These are phyloP conservation scores for Silvanus unidentatus DNA, from an alignment of 2,888 invertebrate genomes.

Conservation along the genomic window DNA sequence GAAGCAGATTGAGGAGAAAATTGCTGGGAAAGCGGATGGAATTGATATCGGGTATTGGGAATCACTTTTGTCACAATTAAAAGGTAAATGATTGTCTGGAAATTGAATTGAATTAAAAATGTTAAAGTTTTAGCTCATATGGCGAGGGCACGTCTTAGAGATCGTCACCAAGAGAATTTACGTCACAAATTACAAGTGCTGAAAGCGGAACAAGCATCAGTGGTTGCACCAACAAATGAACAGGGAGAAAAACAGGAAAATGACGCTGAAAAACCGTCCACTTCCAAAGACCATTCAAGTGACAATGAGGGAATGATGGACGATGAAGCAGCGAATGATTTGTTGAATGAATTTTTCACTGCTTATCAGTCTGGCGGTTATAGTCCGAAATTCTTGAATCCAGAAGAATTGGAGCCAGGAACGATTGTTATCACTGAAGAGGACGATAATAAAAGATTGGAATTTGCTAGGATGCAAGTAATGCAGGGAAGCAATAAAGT, in stretches of 20 bases:
- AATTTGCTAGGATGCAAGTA: constrained; percentile 66
- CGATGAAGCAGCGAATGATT: constrained; percentile 48
- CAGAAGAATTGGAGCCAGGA: constrained; percentile 64
- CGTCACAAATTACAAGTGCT: constrained; percentile 81
- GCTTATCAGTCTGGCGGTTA: constrained; percentile 79
- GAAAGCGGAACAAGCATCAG: constrained; percentile 73
- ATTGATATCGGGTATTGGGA: constrained; percentile 99
- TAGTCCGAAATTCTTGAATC: constrained; percentile 66
- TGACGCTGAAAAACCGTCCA: constrained; percentile 19
- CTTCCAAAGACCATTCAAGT: constrained; percentile 37
- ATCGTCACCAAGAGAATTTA: constrained; percentile 87
- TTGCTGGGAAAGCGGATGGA: constrained; percentile 77
- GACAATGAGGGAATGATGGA: constrained; percentile 38
- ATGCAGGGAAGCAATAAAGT: constrained; percentile 55
- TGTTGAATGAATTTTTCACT: constrained; percentile 54
- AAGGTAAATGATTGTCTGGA: constrained; percentile 49
- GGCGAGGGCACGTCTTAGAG: constrained; percentile 85
- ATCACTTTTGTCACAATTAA: constrained; percentile 87
- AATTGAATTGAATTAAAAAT: background rate
- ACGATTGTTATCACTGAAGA: constrained; percentile 70
- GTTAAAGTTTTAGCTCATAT: constrained; percentile 67
- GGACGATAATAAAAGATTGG: constrained; percentile 70
- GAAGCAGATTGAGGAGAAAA: constrained; percentile 78
- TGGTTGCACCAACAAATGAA: constrained; percentile 38
- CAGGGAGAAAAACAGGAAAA: constrained; percentile 4